These are phyloP conservation scores for Trichogramma pretiosum DNA, from an alignment of 1,140 invertebrate species.

Conservation along the genomic window DNA sequence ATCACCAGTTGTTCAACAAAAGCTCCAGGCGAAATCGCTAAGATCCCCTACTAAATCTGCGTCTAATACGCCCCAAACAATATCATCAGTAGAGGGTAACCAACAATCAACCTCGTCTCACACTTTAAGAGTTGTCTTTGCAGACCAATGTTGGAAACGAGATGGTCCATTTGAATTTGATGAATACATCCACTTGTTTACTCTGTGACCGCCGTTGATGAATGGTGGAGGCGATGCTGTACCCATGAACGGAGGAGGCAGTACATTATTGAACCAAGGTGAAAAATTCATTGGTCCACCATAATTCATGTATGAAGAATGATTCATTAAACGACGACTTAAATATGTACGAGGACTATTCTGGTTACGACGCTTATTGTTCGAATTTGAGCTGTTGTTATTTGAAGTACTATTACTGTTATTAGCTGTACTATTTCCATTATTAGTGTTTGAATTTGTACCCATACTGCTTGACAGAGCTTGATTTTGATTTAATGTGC, in stretches of 20 bases:
- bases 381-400: slow-evolving; percentile 2
- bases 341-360: slow-evolving; percentile 34
- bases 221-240: slow-evolving; percentile 37
- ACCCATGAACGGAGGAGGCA: slow-evolving; percentile 37
- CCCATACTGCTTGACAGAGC: slow-evolving; percentile 24
- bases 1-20: slow-evolving; percentile 2
- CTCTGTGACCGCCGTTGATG: slow-evolving; percentile 32
- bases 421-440: neutral
- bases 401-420: neutral
- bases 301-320: slow-evolving; percentile 37
- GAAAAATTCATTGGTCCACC: slow-evolving; percentile 35
- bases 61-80: slow-evolving; percentile 20
- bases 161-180: slow-evolving; percentile 35
- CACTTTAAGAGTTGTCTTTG: slow-evolving; percentile 42
- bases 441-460: neutral
- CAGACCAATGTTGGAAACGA: slow-evolving; percentile 40
- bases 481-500: slow-evolving; percentile 35
- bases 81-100: too few relatives aligned
- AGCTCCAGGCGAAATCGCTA: too few relatives aligned
- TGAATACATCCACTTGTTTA: slow-evolving; percentile 37
- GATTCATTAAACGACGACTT: slow-evolving; percentile 37
- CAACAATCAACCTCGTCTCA: too few relatives aligned
- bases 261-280: slow-evolving; percentile 37
- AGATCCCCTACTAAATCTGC: slow-evolving; percentile 12
- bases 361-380: slow-evolving; percentile 35